A percentile compares a stretch with the other conserved stretches of the same genome.
phyloP scores from a whole-genome alignment of 2,888 invertebrate species.

The Periphyllus acericola region DNA sequence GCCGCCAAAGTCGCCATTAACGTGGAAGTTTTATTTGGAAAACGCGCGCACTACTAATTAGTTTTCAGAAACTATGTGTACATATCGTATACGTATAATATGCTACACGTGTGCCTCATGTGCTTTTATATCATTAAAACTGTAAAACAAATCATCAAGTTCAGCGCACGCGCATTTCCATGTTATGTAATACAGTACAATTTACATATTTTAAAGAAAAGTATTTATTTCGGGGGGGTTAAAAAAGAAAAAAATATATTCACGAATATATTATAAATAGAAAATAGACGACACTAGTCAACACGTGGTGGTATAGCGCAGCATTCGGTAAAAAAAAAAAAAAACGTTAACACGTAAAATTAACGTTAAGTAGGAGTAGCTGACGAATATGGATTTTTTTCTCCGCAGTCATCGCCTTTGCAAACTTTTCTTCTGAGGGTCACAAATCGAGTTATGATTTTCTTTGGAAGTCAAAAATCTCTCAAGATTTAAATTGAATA shows the following conservation, averaged over 20 bases:
- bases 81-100: background rate
- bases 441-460: slow-evolving; percentile 38
- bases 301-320: background rate
- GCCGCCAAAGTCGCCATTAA: background rate
- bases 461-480: slow-evolving; percentile 19
- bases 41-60: background rate
- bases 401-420: background rate
- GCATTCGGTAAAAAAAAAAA: background rate
- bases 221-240: background rate
- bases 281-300: background rate
- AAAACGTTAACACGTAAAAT: background rate
- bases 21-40: background rate
- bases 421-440: slow-evolving; percentile 3
- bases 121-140: slow-evolving; percentile 2
- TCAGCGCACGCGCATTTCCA: background rate
- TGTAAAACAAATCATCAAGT: background rate
- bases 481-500: slow-evolving; percentile 21
- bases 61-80: background rate
- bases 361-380: background rate
- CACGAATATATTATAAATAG: background rate
- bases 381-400: slow-evolving; percentile 5
- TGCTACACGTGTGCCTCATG: background rate
- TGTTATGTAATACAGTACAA: background rate
- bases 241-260: background rate
- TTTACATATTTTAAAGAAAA: background rate